Evolutionary conservation across 2,888 invertebrate species (phyloP).

Genomic region (Trissolcus brochymenae): DNA sequence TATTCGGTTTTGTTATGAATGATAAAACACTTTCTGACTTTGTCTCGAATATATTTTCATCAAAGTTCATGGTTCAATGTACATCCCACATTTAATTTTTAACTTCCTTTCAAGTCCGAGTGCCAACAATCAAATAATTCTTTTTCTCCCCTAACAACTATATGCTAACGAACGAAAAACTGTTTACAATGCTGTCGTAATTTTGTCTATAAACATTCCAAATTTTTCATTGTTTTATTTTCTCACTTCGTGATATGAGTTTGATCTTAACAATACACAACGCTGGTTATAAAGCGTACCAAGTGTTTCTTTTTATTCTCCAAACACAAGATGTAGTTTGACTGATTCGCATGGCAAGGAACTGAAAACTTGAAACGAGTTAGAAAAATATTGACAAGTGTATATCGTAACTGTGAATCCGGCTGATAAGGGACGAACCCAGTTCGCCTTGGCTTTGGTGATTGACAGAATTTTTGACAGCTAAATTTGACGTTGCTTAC

Average conservation of each 20-base stretch:
- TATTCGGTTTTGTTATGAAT: neutral
- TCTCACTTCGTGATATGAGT: conserved; percentile 35
- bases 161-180: conserved; percentile 12
- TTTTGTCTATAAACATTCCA: too few relatives aligned
- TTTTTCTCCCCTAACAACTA: conserved; percentile 18
- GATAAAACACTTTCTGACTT: conserved; percentile 7
- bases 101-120: conserved; percentile 18
- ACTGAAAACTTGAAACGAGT: conserved; percentile 39
- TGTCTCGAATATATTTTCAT: conserved; percentile 26
- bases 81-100: conserved; percentile 18
- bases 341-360: conserved; percentile 30
- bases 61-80: conserved; percentile 12
- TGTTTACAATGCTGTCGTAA: neutral
- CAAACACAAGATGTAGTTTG: conserved; percentile 16
- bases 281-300: conserved; percentile 28
- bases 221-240: neutral
- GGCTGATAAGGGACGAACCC: conserved; percentile 20
- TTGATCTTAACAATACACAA: conserved; percentile 22
- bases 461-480: conserved; percentile 28
- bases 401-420: conserved; percentile 12
- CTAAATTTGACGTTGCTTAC: conserved; percentile 22
- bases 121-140: conserved; percentile 35
- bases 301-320: conserved; percentile 8
- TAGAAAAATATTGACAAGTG: conserved; percentile 51
- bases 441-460: conserved; percentile 51